Evolutionary conservation across 2,113 vertebrate species (phyloP).

Genomic region (Odontophorus gujanensis): DNA sequence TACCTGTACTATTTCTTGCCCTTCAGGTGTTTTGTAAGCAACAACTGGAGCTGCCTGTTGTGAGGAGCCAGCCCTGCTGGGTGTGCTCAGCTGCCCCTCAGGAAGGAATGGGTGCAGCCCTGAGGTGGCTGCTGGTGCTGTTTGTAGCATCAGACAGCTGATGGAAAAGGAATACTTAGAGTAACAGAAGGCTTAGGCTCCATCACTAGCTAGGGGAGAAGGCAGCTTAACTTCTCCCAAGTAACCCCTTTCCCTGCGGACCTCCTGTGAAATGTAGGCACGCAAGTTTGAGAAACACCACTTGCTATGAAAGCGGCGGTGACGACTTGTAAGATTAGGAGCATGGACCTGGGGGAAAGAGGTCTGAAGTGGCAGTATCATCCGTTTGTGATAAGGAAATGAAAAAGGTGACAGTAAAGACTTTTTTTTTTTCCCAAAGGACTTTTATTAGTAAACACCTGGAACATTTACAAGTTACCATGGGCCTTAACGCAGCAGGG

Average conservation of each 20-base stretch:
- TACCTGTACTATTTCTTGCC: not conserved
- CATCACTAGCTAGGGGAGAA: not conserved
- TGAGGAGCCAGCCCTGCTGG: not conserved
- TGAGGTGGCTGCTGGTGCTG: not conserved
- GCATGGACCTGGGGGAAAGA: accelerated
- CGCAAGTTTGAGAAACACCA: not conserved
- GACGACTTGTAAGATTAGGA: not conserved
- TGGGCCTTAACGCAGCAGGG: not conserved
- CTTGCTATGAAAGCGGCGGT: not conserved
- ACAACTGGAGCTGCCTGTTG: not conserved
- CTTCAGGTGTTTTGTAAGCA: not conserved
- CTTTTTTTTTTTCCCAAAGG: not conserved
- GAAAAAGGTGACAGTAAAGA: not conserved
- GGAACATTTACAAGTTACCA: conserved; percentile 49
- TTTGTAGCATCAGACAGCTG: not conserved
- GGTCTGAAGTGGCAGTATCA: not conserved
- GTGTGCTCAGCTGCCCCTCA: not conserved
- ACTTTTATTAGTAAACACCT: conserved; percentile 72
- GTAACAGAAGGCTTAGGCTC: not conserved
- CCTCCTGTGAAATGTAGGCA: not conserved
- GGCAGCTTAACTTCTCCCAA: not conserved
- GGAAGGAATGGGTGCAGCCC: not conserved
- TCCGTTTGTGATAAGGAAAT: not conserved
- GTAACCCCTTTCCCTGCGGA: not conserved
- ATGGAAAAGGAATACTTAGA: not conserved